These are phyloP conservation scores for Triplophysa tibetana DNA, from an alignment of 2,113 vertebrate genomes.

Conservation along the genomic window DNA sequence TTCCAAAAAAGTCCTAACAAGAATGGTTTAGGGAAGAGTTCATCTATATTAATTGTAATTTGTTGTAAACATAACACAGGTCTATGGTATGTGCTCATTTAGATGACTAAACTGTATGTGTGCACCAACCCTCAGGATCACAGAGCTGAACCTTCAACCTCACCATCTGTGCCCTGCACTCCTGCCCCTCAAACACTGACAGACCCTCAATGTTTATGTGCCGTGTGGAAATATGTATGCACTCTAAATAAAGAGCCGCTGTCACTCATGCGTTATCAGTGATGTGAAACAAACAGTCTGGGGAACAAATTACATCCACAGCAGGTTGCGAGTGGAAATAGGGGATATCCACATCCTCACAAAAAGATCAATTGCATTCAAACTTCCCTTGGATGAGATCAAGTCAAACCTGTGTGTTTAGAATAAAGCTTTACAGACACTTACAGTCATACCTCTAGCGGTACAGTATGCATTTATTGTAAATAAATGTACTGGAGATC, in stretches of 20 bases:
- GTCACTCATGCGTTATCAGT: conserved; percentile 28
- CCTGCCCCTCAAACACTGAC: background rate
- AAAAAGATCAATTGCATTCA: conserved; percentile 25
- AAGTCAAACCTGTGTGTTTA: conserved; percentile 1
- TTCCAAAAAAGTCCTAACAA: too few species aligned
- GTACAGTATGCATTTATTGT: background rate
- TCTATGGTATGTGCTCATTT: too few species aligned
- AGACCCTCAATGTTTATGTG: conserved; percentile 1
- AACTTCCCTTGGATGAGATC: conserved; percentile 9
- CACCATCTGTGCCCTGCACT: background rate
- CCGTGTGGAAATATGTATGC: conserved; percentile 1
- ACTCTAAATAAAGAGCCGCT: conserved; percentile 11
- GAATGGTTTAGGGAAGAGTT: too few species aligned
- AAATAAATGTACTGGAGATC: background rate
- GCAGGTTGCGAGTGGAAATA: conserved; percentile 12
- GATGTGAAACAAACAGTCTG: conserved; percentile 11
- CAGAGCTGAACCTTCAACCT: background rate
- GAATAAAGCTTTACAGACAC: background rate
- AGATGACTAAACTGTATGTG: background rate
- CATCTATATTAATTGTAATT: too few species aligned
- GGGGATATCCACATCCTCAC: conserved; percentile 4
- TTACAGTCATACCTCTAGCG: background rate
- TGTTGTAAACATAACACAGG: too few species aligned
- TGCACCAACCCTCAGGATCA: background rate
- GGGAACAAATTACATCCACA: conserved; percentile 23